Percentiles rank a stretch among this genome's conserved stretches.
Conservation (phyloP, 92 coral and sea anemone genomes). For the Heteractis magnifica region DNA sequence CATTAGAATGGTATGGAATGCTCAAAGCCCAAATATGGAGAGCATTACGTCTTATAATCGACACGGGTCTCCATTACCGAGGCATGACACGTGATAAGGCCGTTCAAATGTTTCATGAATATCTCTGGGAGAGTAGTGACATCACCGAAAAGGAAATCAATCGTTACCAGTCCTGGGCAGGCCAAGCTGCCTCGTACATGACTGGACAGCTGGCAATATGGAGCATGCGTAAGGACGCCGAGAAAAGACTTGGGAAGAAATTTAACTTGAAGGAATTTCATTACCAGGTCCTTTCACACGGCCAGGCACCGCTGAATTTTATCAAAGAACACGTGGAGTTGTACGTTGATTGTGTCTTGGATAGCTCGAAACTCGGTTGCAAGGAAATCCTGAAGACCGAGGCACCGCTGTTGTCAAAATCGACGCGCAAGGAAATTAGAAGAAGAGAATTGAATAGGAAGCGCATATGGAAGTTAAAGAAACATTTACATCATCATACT, state of each 20-base stretch:
- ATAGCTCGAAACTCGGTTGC: slow-evolving; percentile 36
- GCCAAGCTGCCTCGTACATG: slow-evolving; percentile 68
- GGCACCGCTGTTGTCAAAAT: background rate
- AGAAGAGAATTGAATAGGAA: slow-evolving; percentile 20
- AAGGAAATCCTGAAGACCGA: slow-evolving; percentile 21
- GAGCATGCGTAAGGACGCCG: slow-evolving; percentile 58
- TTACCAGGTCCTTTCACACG: slow-evolving; percentile 58
- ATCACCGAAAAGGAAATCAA: slow-evolving; percentile 43
- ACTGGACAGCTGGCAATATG: slow-evolving; percentile 60
- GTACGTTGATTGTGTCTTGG: slow-evolving; percentile 48
- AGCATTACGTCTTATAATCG: slow-evolving; percentile 63
- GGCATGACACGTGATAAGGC: slow-evolving; percentile 64
- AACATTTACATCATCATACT: slow-evolving; percentile 3
- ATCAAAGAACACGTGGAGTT: slow-evolving; percentile 45
- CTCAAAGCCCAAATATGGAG: slow-evolving; percentile 70
- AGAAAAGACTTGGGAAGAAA: slow-evolving; percentile 38
- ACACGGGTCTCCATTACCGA: slow-evolving; percentile 60
- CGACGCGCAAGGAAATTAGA: background rate
- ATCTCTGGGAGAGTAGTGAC: slow-evolving; percentile 64
- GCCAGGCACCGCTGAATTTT: slow-evolving; percentile 53
- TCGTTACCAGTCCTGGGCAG: slow-evolving; percentile 73
- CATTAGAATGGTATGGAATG: slow-evolving; percentile 60
- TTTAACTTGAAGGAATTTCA: slow-evolving; percentile 60
- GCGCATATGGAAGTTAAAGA: slow-evolving; percentile 24
- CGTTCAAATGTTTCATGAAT: slow-evolving; percentile 42